phyloP scores from a whole-genome alignment of 30 jellyfish, hydroid and myxozoan species.

The Chrysaora quinquecirrha region DNA sequence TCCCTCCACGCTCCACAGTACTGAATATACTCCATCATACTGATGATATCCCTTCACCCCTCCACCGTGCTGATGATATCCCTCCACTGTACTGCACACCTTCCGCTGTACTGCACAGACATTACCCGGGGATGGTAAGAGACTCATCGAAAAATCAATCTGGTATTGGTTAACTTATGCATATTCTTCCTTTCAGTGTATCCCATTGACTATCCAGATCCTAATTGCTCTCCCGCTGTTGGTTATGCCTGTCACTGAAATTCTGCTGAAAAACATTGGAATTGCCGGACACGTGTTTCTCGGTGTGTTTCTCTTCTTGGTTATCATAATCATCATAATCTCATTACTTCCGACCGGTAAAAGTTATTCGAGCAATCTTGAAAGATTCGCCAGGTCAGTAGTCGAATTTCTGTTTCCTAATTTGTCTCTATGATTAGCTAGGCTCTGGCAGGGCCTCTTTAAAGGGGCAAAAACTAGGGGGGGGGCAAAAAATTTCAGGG shows the following conservation, averaged over 20 bases:
- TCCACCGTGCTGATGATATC: too few species aligned
- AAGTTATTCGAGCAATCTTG: conserved; percentile 41
- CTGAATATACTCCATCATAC: too few species aligned
- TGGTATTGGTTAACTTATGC: neutral
- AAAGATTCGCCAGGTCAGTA: conserved; percentile 60
- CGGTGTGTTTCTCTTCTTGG: conserved; percentile 52
- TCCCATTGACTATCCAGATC: conserved; percentile 56
- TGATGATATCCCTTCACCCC: too few species aligned
- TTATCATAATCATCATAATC: conserved; percentile 9
- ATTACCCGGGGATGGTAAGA: neutral
- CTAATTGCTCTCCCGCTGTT: conserved; percentile 52
- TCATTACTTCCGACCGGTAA: conserved; percentile 74
- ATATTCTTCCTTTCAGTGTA: conserved; percentile 24
- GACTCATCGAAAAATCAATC: neutral
- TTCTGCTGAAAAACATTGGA: neutral
- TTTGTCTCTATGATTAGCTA: too few species aligned
- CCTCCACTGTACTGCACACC: too few species aligned
- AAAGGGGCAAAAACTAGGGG: too few species aligned
- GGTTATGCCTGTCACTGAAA: conserved; percentile 51
- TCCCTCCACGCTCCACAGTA: neutral
- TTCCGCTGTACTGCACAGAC: too few species aligned
- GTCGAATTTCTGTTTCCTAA: too few species aligned
- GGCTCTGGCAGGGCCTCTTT: too few species aligned
- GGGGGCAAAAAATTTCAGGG: too few species aligned
- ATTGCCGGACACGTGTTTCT: conserved; percentile 15